These are phyloP conservation scores for Euthynnus affinis DNA, from an alignment of 2,797 vertebrate genomes.

Conservation along the genomic window DNA sequence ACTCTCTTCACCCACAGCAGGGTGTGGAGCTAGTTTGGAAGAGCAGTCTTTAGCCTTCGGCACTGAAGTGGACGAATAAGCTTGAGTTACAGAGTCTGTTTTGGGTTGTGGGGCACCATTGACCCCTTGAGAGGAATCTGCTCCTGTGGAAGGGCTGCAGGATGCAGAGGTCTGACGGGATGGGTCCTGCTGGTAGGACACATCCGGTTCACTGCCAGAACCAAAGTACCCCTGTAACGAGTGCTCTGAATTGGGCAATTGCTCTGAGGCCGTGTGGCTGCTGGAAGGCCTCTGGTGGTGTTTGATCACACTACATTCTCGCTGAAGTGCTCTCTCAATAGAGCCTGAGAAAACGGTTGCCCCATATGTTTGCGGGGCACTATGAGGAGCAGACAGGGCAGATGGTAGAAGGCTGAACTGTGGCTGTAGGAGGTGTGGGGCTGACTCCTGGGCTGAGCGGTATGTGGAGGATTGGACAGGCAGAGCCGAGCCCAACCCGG, in stretches of 20 bases:
- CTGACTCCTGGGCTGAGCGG: conserved; percentile 99
- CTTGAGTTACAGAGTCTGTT: conserved; percentile 87
- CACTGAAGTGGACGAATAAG: conserved; percentile 87
- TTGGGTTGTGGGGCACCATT: conserved; percentile 90
- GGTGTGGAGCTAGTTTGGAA: conserved; percentile 87
- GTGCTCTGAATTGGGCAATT: conserved; percentile 93
- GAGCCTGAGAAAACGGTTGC: conserved; percentile 94
- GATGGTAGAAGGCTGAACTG: conserved; percentile 95
- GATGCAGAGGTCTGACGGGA: conserved; percentile 90
- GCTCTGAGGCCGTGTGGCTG: conserved; percentile 92
- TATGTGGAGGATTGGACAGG: conserved; percentile 99
- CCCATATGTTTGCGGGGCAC: conserved; percentile 91
- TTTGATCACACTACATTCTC: conserved; percentile 99
- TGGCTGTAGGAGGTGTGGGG: conserved; percentile 97
- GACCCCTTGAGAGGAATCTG: conserved; percentile 91
- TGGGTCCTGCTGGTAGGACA: conserved; percentile 93
- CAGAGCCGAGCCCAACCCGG: conserved; percentile 89
- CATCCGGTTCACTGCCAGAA: conserved; percentile 84
- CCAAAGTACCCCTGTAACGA: conserved; percentile 93
- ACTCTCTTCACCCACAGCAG: conserved; percentile 87
- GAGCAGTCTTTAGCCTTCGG: conserved; percentile 91
- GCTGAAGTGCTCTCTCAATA: conserved; percentile 97
- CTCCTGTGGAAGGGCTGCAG: conserved; percentile 88
- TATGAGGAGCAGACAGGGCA: conserved; percentile 89
- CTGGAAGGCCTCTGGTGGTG: conserved; percentile 99